Evolutionary conservation across 2,113 vertebrate genomes (phyloP).

Genomic region (Hymenochirus boettgeri): DNA sequence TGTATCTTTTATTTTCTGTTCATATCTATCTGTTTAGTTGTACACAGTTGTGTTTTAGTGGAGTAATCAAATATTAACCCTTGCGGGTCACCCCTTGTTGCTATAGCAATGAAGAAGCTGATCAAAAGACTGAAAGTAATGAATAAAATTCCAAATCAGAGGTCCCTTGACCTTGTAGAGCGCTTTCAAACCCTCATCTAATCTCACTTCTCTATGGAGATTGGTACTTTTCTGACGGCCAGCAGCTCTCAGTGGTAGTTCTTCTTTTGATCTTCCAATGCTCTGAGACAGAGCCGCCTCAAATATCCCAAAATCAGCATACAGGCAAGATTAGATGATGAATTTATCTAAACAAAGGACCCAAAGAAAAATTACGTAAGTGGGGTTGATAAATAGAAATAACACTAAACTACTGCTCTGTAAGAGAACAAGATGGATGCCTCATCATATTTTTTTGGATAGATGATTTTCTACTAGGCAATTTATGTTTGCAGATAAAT

Average conservation of each 20-base stretch:
- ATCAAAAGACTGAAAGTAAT: slow-evolving; percentile 40
- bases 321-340: slow-evolving; percentile 16
- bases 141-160: slow-evolving; percentile 42
- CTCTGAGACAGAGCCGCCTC: slow-evolving; percentile 22
- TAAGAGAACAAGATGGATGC: slow-evolving; percentile 5
- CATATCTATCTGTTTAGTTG: slow-evolving; percentile 21
- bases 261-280: slow-evolving; percentile 40
- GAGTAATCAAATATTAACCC: slow-evolving; percentile 38
- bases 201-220: slow-evolving; percentile 40
- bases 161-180: slow-evolving; percentile 38
- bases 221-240: slow-evolving; percentile 33
- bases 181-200: slow-evolving; percentile 41
- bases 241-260: slow-evolving; percentile 40
- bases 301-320: slow-evolving; percentile 31
- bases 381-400: neutral
- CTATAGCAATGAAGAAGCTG: slow-evolving; percentile 33
- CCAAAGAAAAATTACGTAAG: neutral
- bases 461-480: no score
- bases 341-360: slow-evolving; percentile 11
- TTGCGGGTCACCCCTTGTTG: slow-evolving; percentile 13
- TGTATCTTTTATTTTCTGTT: neutral
- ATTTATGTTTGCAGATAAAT: no score
- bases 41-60: slow-evolving; percentile 13
- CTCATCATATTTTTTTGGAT: neutral
- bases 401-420: neutral